Evolutionary conservation across 1,140 invertebrate genomes (phyloP).

Genomic region (Aphidius ervi): DNA sequence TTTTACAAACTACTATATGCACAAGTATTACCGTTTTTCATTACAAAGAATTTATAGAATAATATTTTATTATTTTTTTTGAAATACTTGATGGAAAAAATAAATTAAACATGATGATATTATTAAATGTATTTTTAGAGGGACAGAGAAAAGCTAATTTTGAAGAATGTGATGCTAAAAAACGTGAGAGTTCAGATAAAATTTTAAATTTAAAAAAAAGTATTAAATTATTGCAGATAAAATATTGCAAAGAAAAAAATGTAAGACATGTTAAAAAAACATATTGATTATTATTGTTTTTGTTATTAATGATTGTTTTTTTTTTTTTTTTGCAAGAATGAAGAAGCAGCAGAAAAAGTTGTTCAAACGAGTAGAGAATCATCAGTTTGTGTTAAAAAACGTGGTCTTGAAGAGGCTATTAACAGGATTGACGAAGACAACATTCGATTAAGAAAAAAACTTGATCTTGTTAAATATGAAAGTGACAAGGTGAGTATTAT

Average conservation of each 20-base stretch:
- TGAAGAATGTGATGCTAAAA: conserved; percentile 72
- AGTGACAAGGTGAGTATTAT: conserved; percentile 53
- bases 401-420: conserved; percentile 55
- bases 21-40: conserved; percentile 14
- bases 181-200: conserved; percentile 65
- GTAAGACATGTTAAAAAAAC: conserved; percentile 33
- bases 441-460: conserved; percentile 68
- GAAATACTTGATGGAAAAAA: not conserved
- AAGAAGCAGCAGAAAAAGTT: conserved; percentile 43
- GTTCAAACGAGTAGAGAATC: conserved; percentile 38
- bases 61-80: conserved; percentile 10
- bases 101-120: not conserved
- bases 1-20: conserved; percentile 21
- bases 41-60: conserved; percentile 5
- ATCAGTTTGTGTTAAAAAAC: conserved; percentile 39
- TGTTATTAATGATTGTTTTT: conserved; percentile 4
- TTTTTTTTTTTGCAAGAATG: conserved; percentile 38
- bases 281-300: conserved; percentile 9
- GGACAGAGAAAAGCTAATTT: conserved; percentile 77
- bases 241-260: conserved; percentile 59
- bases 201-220: conserved; percentile 70
- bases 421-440: conserved; percentile 69
- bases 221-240: conserved; percentile 59
- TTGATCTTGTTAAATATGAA: conserved; percentile 69
- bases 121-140: conserved; percentile 53